Percentiles rank a stretch among this genome's conserved stretches.
Conservation (phyloP, 2,797 vertebrate genomes). For the Coendou prehensilis region DNA sequence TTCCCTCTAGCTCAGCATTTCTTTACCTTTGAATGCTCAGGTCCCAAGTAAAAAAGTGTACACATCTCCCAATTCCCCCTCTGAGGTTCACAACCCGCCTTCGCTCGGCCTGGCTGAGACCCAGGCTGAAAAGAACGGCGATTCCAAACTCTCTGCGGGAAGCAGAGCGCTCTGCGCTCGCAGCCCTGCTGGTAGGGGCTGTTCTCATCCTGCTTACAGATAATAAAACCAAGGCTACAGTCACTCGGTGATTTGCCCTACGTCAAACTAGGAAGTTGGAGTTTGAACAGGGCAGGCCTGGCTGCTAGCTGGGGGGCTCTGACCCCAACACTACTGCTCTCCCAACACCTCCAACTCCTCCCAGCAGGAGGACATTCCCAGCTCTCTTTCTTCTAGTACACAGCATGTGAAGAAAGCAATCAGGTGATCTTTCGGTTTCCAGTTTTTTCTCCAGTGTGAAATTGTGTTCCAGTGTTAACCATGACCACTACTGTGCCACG, state of each 20-base stretch:
- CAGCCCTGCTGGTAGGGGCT: not conserved
- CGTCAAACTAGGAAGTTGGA: not conserved
- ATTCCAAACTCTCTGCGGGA: not conserved
- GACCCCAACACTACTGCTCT: not conserved
- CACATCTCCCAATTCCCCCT: too few species aligned
- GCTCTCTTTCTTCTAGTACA: not conserved
- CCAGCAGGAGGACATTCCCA: not conserved
- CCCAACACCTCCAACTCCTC: not conserved
- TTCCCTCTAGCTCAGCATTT: not conserved
- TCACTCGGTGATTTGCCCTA: not conserved
- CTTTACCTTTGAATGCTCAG: constrained; percentile 6
- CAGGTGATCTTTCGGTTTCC: not conserved
- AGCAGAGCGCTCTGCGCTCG: not conserved
- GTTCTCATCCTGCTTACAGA: not conserved
- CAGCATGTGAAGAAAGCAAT: not conserved
- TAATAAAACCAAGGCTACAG: not conserved
- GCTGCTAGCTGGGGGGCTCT: not conserved
- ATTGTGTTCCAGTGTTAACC: not conserved
- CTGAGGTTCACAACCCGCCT: not conserved
- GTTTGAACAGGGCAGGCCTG: not conserved
- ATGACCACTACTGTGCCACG: not conserved
- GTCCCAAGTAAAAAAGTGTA: not conserved
- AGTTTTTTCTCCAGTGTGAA: not conserved
- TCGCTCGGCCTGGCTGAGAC: not conserved
- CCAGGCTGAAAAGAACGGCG: not conserved